These are phyloP conservation scores for Watsonalla binaria DNA, from an alignment of 2,888 invertebrate species.

Conservation along the genomic window DNA sequence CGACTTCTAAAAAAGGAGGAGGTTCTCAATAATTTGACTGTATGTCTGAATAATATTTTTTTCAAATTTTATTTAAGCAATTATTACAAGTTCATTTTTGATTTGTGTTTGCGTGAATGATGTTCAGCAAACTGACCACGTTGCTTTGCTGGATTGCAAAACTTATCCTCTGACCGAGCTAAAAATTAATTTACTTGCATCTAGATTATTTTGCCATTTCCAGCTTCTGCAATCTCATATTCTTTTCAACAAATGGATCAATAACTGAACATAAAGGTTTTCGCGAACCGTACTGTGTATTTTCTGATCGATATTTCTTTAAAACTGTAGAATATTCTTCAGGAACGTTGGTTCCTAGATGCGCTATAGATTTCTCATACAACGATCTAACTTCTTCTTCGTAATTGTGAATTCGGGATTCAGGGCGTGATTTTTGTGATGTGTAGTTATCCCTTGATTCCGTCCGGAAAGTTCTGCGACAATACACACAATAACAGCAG, in stretches of 20 bases:
- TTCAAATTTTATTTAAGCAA: no score
- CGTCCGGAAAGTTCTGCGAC: slow-evolving; percentile 58
- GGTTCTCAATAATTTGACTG: no score
- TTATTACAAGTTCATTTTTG: no score
- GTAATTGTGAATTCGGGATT: slow-evolving; percentile 39
- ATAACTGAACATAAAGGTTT: slow-evolving; percentile 50
- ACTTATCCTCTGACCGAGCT: background rate
- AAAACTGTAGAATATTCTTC: slow-evolving; percentile 34
- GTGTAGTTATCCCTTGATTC: slow-evolving; percentile 58
- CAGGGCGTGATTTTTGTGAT: slow-evolving; percentile 29
- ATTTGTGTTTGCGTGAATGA: no score
- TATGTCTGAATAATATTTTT: no score
- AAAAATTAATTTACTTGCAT: background rate
- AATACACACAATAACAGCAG: no score
- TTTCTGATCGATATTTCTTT: slow-evolving; percentile 42
- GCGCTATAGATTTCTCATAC: slow-evolving; percentile 35
- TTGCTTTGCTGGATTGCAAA: background rate
- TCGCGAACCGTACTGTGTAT: slow-evolving; percentile 41
- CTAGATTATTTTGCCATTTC: slow-evolving; percentile 18
- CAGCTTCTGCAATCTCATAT: slow-evolving; percentile 32
- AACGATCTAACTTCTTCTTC: slow-evolving; percentile 45
- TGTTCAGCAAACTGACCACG: no score
- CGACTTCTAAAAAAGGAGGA: no score
- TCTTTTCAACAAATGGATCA: slow-evolving; percentile 47
- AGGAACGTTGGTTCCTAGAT: slow-evolving; percentile 33